Percentiles rank a stretch among this genome's conserved stretches.
Evolutionary conservation across 2,888 invertebrate genomes (phyloP).

Genomic region (Macaria liturata): DNA sequence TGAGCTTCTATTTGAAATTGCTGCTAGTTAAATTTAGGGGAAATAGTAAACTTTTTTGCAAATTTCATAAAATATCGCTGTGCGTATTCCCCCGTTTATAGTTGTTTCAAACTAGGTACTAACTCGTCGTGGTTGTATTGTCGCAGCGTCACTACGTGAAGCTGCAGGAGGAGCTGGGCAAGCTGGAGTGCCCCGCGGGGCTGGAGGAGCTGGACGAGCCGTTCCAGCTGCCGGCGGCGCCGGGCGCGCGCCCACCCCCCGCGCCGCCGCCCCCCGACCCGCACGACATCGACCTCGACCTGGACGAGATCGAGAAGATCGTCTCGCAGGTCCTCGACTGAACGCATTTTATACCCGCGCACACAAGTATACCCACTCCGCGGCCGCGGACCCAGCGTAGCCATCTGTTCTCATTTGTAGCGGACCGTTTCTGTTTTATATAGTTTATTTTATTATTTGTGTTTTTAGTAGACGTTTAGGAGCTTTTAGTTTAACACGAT

Average conservation of each 20-base stretch:
- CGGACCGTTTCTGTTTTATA: conserved; percentile 59
- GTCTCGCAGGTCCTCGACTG: conserved; percentile 78
- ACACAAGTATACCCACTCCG: background rate
- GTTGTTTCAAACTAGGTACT: background rate
- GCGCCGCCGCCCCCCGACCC: conserved; percentile 30
- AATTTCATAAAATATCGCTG: no score
- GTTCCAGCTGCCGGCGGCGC: conserved; percentile 68
- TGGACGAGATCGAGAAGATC: conserved; percentile 91
- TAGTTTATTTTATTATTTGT: conserved; percentile 37
- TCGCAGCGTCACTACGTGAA: conserved; percentile 90
- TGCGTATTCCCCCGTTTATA: no score
- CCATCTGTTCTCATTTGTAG: conserved; percentile 55
- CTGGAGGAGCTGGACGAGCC: conserved; percentile 88
- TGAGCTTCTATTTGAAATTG: no score
- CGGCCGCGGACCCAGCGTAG: no score
- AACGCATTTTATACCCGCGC: conserved; percentile 4
- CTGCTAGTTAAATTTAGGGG: background rate
- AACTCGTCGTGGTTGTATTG: background rate
- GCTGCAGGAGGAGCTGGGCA: conserved; percentile 92
- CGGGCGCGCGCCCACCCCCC: conserved; percentile 46
- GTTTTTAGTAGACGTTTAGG: conserved; percentile 64
- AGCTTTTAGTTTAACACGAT: conserved; percentile 73
- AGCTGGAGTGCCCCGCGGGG: conserved; percentile 91
- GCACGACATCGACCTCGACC: conserved; percentile 86
- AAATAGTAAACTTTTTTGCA: no score